Evolutionary conservation across 2,797 vertebrate genomes (phyloP), one percentile per base, ranked within the genome.

Genomic region (Tympanoctomys barrerae): DNA sequence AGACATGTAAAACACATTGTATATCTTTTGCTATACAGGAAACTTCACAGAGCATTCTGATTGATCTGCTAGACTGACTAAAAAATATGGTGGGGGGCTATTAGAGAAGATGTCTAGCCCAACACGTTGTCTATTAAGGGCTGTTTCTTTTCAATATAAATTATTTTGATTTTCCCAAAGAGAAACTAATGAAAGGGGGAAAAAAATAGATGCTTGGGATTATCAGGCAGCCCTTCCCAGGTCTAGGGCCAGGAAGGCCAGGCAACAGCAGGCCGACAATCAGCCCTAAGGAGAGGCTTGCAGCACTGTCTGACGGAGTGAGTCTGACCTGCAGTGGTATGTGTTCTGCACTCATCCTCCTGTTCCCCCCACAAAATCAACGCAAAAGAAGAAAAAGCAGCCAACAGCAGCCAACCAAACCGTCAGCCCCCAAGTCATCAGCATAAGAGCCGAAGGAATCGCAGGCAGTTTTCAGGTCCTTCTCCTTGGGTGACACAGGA

Each of bases 381-480:
- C 80, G n/a, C 7, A 78, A 81, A 64, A 1, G 78, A 52, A 78
- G 2, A 7, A 79, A 79, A 84, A 73, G 36, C 12, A 73, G 49
- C 93, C 70, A 57, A 42, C 42, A 79, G 18, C 39, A 92, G 52
- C 28, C 33, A 85, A 81, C 31, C 26, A 78, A 94, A 64, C 70
- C 59, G 80, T 79, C n/a, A 96, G 80, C 86, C 49, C 26, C 33
- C 28, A 70, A 49, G 28, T 84, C 54, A 75, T 66, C 7, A 83
- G 71, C 14, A 2, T 31, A 75, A 83, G 42, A 86, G 59, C 61
- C 85, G 66, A 68, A 39, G 33, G 39, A 92, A 92, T 95, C 49
- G 54, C 42, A 73, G 94, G n/a, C 14, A 87, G 26, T 85, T 92
- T 92, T 92, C 90, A 81, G 31, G 92, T 85, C 39, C 10, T 84